Evolutionary conservation across 2,888 invertebrate genomes (phyloP), one percentile per base, ranked within the genome.

Genomic region (Euzetes globulus): DNA sequence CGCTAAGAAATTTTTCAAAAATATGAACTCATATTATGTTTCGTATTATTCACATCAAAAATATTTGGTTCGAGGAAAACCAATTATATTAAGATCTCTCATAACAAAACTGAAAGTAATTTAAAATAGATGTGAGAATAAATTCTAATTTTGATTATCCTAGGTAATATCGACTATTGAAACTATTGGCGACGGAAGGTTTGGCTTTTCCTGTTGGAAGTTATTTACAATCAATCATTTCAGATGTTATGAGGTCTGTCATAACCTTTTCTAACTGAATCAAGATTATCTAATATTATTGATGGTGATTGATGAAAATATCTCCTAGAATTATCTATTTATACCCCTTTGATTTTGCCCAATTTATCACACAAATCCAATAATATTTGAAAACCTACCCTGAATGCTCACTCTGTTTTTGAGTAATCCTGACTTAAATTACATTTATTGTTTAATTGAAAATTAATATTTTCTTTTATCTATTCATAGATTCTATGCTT

Each of bases 141-240:
- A 27, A 2, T 27, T 25, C n/a, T n/a, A 50, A 2, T 50, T 50
- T n/a, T 50, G 4, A 84, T 50, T 19, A 2, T 1, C 3, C 19
- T 7, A 58, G 58, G 3, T 58, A 22, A 19, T 19, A 4, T 22
- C 25, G 3, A 1, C 19, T 4, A 58, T 58, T 25, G 58, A 58
- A 13, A 22, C 25, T 13, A 58, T 27, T 13, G 58, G 11, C 5
- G 13, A 58, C 2, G 2, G n/a, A 13, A 58, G 27, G 9, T 25
- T 58, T 25, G 58, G 58, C 9, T 52, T 52, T 19, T 52, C 52
- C 6, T 52, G 52, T n/a, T 52, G 52, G 52, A 52, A 52, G 5
- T 2, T 52, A 22, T 52, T 52, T 52, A 19, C 13, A 2, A 52
- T 52, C 9, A 52, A 52, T n/a, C 13, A 58, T 27, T 58, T 27